Evolutionary conservation across 2,113 vertebrate genomes (phyloP), one percentile per base, ranked within the genome.

Genomic region (crab-eating macaque (Macaca fascicularis)): DNA sequence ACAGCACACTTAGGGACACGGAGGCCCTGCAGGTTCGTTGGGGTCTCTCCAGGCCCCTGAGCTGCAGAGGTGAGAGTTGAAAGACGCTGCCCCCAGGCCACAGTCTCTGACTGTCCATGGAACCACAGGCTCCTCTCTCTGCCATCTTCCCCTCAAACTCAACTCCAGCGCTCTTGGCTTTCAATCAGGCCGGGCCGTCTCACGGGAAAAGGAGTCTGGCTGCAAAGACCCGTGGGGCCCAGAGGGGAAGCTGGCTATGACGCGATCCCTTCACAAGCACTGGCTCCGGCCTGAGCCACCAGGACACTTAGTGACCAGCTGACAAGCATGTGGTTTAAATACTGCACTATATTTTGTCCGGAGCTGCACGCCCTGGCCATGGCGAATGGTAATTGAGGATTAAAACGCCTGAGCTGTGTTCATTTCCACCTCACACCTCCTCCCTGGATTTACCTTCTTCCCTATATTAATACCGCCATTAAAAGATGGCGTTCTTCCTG

Each of bases 1-100:
- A 69, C 67, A n/a, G 57, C 12, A 14, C 16, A 43, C 38, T 16
- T 14, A 50, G 0, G 55, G 55, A 35, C 38, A 4, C 1, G 7
- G 25, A n/a, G 50, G 55, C 32, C 23, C 5, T 2, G 35, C 0
- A 3, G 27, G 20, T 40, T n/a, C 1, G 10, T 0, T 0, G 5
- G 40, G 45, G 48, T 61, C 32, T 45, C 30, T 10, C 10, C 6
- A 4, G n/a, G 12, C 8, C 10, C 8, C 10, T 0, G 22, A 50
- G 22, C 35, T 27, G 8, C 20, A 13, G 57, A 40, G 75, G 10
- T 2, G 32, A 25, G 8, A 38, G 20, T 4, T 45, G 38, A 72
- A 30, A 14, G 7, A 52, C 0, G 38, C 30, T 0, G 3, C 14
- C 14, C 14, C 20, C 7, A 5, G 35, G 43, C 43, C 50, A 0